Conservation (phyloP, 2,797 vertebrate species). For the Muraenolepis orangiensis region DNA sequence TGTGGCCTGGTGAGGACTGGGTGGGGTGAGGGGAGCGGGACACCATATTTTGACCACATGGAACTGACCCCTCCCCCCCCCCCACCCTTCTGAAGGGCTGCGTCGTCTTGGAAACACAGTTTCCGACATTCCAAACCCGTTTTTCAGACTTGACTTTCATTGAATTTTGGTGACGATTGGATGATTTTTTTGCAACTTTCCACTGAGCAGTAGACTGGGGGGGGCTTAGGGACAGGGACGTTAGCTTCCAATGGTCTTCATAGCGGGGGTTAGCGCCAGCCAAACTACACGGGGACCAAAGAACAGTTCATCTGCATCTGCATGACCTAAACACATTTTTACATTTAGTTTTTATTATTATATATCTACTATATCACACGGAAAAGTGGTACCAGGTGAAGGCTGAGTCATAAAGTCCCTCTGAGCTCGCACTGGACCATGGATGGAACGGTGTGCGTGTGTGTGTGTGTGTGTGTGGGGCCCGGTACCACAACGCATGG, state of each 20-base stretch:
- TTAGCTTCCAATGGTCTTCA: background rate
- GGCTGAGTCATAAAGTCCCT: background rate
- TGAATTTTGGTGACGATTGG: background rate
- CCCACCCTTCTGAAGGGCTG: background rate
- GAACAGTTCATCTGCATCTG: background rate
- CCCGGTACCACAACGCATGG: conserved; percentile 14
- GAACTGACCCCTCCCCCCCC: background rate
- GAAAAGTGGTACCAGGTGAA: background rate
- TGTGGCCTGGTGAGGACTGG: conserved; percentile 18
- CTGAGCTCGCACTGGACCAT: background rate
- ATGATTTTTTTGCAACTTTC: background rate
- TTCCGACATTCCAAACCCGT: conserved; percentile 11
- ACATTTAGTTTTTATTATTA: background rate
- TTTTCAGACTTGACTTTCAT: conserved; percentile 29
- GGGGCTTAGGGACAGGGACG: too few relatives aligned
- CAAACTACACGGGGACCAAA: background rate
- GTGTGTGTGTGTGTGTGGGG: background rate
- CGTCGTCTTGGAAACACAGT: conserved; percentile 20
- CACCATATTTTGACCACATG: background rate
- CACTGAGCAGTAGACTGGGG: background rate
- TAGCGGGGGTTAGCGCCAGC: too few relatives aligned
- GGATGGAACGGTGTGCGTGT: background rate
- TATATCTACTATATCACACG: background rate
- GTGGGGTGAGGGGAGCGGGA: conserved; percentile 22
- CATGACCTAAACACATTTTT: background rate